Evolutionary conservation across 30 jellyfish, hydroid and myxozoan species (phyloP).

Genomic region (Chironex yamaguchii): DNA sequence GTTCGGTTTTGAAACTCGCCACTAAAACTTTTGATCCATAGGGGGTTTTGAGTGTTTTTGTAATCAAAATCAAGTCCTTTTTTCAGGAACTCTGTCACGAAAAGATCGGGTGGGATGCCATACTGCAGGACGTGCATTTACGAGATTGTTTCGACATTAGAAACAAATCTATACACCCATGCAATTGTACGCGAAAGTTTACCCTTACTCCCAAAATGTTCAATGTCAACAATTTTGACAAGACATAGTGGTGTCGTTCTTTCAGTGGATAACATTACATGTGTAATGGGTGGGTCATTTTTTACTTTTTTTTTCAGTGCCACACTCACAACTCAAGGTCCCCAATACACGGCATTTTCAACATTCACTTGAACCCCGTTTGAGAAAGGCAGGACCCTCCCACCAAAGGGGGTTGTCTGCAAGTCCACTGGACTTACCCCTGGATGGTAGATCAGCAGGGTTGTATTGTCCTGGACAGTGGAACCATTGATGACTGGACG

Average conservation of each 20-base stretch:
- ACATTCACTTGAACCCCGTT: conserved; percentile 15
- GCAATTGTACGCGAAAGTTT: conserved; percentile 25
- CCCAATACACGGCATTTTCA: conserved; percentile 22
- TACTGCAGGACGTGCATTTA: too few species aligned
- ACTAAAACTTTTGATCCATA: conserved; percentile 20
- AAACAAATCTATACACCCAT: conserved; percentile 22
- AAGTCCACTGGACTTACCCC: conserved; percentile 25
- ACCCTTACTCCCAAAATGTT: conserved; percentile 9
- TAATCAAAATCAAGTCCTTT: background rate
- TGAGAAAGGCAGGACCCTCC: conserved; percentile 67
- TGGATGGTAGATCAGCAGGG: conserved; percentile 69
- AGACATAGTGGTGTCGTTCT: background rate
- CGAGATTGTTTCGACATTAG: conserved; percentile 12
- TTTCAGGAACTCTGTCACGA: too few species aligned
- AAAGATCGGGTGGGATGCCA: conserved; percentile 3
- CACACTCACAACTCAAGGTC: conserved; percentile 1
- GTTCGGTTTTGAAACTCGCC: background rate
- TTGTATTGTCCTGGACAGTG: conserved; percentile 49
- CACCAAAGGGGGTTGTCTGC: conserved; percentile 57
- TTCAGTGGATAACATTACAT: conserved; percentile 26
- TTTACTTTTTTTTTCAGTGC: conserved; percentile 26
- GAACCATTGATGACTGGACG: conserved; percentile 51
- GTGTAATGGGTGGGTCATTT: conserved; percentile 18
- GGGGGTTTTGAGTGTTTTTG: conserved; percentile 9
- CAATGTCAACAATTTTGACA: background rate